Evolutionary conservation across 2,797 vertebrate genomes (phyloP).

Genomic region (Merluccius polli): DNA sequence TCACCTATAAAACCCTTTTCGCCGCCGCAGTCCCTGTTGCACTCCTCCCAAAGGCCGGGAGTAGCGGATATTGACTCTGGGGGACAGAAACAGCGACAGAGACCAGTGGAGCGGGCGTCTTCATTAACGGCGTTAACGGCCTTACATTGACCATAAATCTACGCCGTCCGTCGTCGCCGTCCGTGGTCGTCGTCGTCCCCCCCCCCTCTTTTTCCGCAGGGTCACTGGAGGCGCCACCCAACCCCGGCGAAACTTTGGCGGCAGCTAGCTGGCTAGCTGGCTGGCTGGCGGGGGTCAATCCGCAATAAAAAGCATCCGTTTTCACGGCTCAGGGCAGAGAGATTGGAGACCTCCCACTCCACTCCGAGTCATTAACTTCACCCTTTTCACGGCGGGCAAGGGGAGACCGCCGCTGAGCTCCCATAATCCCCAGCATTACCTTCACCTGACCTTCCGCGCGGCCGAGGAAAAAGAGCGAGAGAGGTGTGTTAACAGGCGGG

Average conservation of each 20-base stretch:
- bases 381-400: constrained; percentile 65
- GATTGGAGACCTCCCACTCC: constrained; percentile 71
- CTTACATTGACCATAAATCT: constrained; percentile 77
- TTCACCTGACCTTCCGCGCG: constrained; percentile 70
- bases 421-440: constrained; percentile 72
- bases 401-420: constrained; percentile 62
- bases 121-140: constrained; percentile 74
- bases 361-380: constrained; percentile 75
- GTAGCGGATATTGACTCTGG: constrained; percentile 18
- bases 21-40: neutral
- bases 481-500: constrained; percentile 44
- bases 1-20: neutral
- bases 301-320: constrained; percentile 77
- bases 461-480: constrained; percentile 53
- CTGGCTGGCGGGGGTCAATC: constrained; percentile 66
- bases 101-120: constrained; percentile 55
- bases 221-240: neutral
- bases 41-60: neutral
- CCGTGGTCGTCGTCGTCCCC: too few relatives aligned
- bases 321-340: constrained; percentile 65
- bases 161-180: neutral
- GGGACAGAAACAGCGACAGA: constrained; percentile 40
- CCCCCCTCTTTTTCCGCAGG: neutral
- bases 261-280: constrained; percentile 43
- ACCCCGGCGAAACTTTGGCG: constrained; percentile 36